These are phyloP conservation scores for Drosophila bunnanda DNA, from an alignment of 2,888 invertebrate species.

Conservation along the genomic window DNA sequence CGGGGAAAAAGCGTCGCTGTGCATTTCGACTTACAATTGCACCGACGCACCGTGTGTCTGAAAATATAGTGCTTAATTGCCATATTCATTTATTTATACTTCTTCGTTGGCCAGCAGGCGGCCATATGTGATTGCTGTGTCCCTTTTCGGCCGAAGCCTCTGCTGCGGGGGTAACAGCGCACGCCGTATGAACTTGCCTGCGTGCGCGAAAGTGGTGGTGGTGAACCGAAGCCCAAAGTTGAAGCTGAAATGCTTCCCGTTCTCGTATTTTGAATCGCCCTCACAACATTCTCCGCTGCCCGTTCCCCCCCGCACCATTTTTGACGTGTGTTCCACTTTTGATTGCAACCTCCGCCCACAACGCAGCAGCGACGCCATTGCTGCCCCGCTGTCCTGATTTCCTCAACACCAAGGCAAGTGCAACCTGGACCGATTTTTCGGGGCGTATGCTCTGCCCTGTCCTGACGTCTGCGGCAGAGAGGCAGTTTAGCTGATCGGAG, in stretches of 20 bases:
- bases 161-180: constrained; percentile 66
- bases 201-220: constrained; percentile 52
- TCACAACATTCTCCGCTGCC: constrained; percentile 28
- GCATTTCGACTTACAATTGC: constrained; percentile 51
- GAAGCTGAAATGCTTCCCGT: constrained; percentile 45
- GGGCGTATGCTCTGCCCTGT: constrained; percentile 38
- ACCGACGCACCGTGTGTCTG: constrained; percentile 8
- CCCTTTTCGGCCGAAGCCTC: constrained; percentile 21
- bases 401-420: constrained; percentile 26
- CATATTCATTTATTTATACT: constrained; percentile 38
- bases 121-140: constrained; percentile 60
- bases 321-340: constrained; percentile 68
- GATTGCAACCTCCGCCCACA: constrained; percentile 34
- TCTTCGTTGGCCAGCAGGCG: constrained; percentile 60
- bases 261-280: constrained; percentile 73
- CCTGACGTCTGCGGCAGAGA: not conserved
- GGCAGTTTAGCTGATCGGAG: constrained; percentile 11
- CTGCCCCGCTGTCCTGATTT: constrained; percentile 69
- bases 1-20: constrained; percentile 62
- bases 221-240: constrained; percentile 39
- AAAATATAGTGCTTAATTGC: constrained; percentile 36
- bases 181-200: constrained; percentile 27
- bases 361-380: constrained; percentile 13
- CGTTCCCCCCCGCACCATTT: constrained; percentile 17
- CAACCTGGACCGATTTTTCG: constrained; percentile 31